Base-by-base conservation (phyloP, 2,888 invertebrate species). In the Habrosyne pyritoides region DNA sequence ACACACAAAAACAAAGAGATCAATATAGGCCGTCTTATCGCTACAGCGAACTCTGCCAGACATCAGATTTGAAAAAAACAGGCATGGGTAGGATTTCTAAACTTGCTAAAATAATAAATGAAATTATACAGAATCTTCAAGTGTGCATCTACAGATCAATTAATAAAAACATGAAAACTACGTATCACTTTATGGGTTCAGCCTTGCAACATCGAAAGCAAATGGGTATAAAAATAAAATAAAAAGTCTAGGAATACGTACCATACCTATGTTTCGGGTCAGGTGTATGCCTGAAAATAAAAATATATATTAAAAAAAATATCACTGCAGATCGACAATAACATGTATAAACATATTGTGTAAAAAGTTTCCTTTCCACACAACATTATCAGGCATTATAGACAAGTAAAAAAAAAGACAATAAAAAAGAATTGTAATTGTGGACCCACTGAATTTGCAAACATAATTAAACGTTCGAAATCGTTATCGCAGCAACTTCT, bases 241-340 rank as follows among this genome's bases (percentile, higher is more conserved):
- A n/a, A 4, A 33, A 33, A 5, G n/a, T 33, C 1, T 5, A 33
- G n/a, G 52, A 26, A 52, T 42, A 75, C 74, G 55, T 69, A 82
- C 83, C 79, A 76, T 67, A 74, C 50, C 66, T 71, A 8, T 55
- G 21, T 33, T 63, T 68, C 48, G 63, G 48, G 10, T 77, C 78
- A 58, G 69, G 55, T 54, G 71, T 63, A 36, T 65, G 58, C 53
- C 82, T 83, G 76, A 18, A 79, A 81, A n/a, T 33, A 33, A 33
- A 33, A 33, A 33, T 4, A n/a, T n/a, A 3, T 58, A 69, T 67
- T 66, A 61, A 57, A 26, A 54, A 59, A 42, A 59, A 30, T 12
- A 42, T 26, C 30, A 51, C 8, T 22, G n/a, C 14, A 47, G n/a
- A n/a, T n/a, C n/a, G n/a, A n/a, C n/a, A n/a, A n/a, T n/a, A n/a